These are phyloP conservation scores for Berghia stephanieae DNA, from an alignment of 1,140 invertebrate genomes.

Conservation along the genomic window DNA sequence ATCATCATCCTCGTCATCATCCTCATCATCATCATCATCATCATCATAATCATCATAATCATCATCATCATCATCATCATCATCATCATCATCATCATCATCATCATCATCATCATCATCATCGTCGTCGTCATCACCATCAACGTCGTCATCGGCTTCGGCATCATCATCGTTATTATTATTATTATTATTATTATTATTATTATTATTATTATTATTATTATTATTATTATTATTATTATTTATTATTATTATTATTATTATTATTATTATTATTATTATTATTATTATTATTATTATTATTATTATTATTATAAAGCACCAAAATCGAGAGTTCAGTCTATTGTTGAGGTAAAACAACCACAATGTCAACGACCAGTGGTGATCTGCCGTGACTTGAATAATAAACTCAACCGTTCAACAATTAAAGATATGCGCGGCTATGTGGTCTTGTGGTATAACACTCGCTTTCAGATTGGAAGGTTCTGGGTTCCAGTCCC, in stretches of 20 bases:
- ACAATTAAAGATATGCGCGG: too few species aligned
- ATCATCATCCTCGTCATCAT: too few species aligned
- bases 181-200: background rate
- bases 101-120: background rate
- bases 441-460: too few species aligned
- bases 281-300: background rate
- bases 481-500: too few species aligned
- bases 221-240: background rate
- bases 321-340: background rate
- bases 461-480: too few species aligned
- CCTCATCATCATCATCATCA: too few species aligned
- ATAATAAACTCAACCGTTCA: too few species aligned
- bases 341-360: too few species aligned
- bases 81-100: slow-evolving; percentile 7
- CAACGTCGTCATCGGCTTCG: background rate
- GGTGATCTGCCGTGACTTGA: too few species aligned
- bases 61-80: background rate
- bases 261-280: background rate
- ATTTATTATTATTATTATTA: background rate
- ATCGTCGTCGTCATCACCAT: background rate
- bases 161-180: background rate
- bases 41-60: too few species aligned
- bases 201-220: background rate
- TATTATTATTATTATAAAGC: background rate
- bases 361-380: too few species aligned